Evolutionary conservation across 2,888 invertebrate genomes (phyloP).

Genomic region (Idaea aversata): DNA sequence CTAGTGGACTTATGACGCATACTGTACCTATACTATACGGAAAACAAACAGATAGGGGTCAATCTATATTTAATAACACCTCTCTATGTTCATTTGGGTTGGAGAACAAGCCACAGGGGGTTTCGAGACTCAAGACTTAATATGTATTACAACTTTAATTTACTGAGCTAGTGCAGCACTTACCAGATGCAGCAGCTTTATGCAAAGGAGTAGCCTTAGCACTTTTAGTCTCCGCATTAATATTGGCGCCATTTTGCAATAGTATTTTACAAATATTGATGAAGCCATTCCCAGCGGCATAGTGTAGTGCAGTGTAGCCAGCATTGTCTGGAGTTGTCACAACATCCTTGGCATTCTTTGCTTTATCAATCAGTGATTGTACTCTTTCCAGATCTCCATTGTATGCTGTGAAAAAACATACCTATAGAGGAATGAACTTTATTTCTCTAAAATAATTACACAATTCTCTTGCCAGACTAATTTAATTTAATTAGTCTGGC

Average conservation of each 20-base stretch:
- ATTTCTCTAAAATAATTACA: too few species aligned
- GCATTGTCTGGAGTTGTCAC: conserved; percentile 84
- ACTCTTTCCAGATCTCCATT: conserved; percentile 86
- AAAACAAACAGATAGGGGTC: too few species aligned
- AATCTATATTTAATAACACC: too few species aligned
- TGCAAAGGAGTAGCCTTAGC: conserved; percentile 91
- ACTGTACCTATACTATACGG: too few species aligned
- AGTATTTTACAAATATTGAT: conserved; percentile 84
- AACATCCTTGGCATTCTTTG: conserved; percentile 69
- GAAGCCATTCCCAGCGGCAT: conserved; percentile 91
- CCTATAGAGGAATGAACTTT: too few species aligned
- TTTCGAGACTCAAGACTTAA: too few species aligned
- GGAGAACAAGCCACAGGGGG: too few species aligned
- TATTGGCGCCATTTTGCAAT: conserved; percentile 84
- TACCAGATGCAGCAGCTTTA: conserved; percentile 88
- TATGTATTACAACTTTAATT: too few species aligned
- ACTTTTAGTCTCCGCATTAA: conserved; percentile 87
- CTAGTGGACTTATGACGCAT: too few species aligned
- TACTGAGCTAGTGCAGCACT: conserved; percentile 13
- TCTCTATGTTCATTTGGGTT: too few species aligned
- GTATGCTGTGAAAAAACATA: conserved; percentile 84
- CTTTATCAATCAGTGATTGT: conserved; percentile 72
- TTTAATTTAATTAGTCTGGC: too few species aligned
- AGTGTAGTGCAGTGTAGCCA: conserved; percentile 94
- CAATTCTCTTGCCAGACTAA: too few species aligned